These are phyloP conservation scores for Xyrauchen texanus DNA, from an alignment of 2,113 vertebrate species.

Conservation along the genomic window DNA sequence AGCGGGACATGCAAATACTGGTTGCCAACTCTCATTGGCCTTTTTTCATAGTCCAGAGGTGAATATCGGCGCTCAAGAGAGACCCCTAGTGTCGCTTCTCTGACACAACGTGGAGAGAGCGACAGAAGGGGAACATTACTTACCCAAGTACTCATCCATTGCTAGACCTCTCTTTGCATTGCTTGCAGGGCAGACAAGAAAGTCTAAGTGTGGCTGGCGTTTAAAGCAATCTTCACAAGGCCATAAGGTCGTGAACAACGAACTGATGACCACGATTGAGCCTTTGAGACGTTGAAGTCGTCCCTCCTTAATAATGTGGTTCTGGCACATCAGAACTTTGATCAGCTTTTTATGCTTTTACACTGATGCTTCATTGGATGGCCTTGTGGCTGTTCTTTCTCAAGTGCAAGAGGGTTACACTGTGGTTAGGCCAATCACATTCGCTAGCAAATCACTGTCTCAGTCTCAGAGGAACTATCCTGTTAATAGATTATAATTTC, in stretches of 20 bases:
- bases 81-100: too few species aligned
- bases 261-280: neutral
- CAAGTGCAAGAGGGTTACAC: too few species aligned
- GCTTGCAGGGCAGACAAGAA: neutral
- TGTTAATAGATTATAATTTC: slow-evolving; percentile 15
- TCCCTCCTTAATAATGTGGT: slow-evolving; percentile 2
- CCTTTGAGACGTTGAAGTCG: slow-evolving; percentile 20
- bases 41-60: too few species aligned
- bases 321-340: slow-evolving; percentile 26
- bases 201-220: neutral
- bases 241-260: neutral
- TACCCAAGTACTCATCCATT: slow-evolving; percentile 19
- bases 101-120: too few species aligned
- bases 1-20: too few species aligned
- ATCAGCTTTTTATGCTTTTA: slow-evolving; percentile 26
- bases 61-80: too few species aligned
- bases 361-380: slow-evolving; percentile 34
- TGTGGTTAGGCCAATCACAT: too few species aligned
- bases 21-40: too few species aligned
- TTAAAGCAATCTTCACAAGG: neutral
- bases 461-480: neutral
- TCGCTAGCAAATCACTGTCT: slow-evolving; percentile 8
- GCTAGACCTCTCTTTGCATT: slow-evolving; percentile 21
- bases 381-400: slow-evolving; percentile 29
- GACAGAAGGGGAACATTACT: slow-evolving; percentile 19